phyloP scores from a whole-genome alignment of 2,113 vertebrate species.

The Silurus glanis region DNA sequence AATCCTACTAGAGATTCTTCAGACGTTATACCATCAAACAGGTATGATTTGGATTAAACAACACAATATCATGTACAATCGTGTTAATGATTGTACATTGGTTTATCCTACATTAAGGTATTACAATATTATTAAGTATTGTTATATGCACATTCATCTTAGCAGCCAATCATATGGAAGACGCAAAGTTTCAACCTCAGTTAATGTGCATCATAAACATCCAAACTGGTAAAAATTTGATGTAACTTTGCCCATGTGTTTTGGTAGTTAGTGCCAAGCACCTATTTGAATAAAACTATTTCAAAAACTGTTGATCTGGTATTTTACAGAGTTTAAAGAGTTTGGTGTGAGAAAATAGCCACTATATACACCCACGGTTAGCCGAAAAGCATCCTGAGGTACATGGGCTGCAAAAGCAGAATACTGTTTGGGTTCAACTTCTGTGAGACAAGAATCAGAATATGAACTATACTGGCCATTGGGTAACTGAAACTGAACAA shows the following conservation, averaged over 20 bases:
- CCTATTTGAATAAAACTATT: background rate
- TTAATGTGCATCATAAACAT: background rate
- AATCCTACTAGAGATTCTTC: background rate
- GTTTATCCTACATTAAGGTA: too few relatives aligned
- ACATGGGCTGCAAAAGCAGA: background rate
- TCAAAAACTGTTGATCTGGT: background rate
- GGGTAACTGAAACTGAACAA: background rate
- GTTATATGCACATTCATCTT: background rate
- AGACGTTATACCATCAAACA: background rate
- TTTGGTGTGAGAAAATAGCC: background rate
- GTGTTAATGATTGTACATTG: background rate
- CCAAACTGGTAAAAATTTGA: background rate
- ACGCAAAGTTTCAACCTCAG: background rate
- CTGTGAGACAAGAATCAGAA: background rate
- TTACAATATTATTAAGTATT: too few relatives aligned
- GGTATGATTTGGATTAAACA: background rate
- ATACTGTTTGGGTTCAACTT: background rate
- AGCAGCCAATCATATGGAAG: background rate
- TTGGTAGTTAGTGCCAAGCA: background rate
- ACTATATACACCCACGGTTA: background rate
- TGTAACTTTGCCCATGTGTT: background rate
- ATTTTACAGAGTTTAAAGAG: background rate
- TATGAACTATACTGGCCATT: background rate
- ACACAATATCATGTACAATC: background rate
- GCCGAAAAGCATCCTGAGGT: background rate